Conservation (phyloP, 2,797 vertebrate genomes). For the Anolis apletophallus region DNA sequence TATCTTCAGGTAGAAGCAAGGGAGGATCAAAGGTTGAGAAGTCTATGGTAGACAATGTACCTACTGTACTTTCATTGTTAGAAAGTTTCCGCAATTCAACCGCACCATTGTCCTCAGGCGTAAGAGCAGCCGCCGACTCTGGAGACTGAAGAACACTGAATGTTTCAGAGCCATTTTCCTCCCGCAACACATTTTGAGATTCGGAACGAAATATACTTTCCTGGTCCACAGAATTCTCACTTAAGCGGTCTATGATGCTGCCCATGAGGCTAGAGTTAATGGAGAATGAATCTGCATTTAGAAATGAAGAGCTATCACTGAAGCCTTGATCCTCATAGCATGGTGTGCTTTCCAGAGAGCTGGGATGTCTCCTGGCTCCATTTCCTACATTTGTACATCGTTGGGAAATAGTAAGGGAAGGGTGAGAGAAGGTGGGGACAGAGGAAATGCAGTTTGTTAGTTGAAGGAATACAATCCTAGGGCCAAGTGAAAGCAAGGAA, state of each 20-base stretch:
- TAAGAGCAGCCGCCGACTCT: slow-evolving; percentile 24
- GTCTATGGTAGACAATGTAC: neutral
- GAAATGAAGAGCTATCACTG: slow-evolving; percentile 80
- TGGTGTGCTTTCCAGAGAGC: slow-evolving; percentile 77
- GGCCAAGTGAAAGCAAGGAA: neutral
- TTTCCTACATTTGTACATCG: slow-evolving; percentile 65
- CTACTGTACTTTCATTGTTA: slow-evolving; percentile 9
- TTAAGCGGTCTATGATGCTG: slow-evolving; percentile 80
- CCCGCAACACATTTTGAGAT: slow-evolving; percentile 69
- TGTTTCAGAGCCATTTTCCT: slow-evolving; percentile 83
- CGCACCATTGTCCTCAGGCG: slow-evolving; percentile 45
- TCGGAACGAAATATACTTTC: slow-evolving; percentile 73
- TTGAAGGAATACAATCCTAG: neutral
- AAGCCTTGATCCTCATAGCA: slow-evolving; percentile 73
- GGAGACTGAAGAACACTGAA: slow-evolving; percentile 76
- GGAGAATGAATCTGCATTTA: slow-evolving; percentile 82
- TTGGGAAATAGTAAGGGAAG: neutral
- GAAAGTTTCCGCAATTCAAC: slow-evolving; percentile 44
- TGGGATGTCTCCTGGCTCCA: slow-evolving; percentile 60
- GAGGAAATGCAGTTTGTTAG: neutral
- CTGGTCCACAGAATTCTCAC: slow-evolving; percentile 77
- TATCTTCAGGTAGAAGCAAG: neutral
- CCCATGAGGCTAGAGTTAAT: slow-evolving; percentile 78
- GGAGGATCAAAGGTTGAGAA: neutral
- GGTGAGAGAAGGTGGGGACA: neutral